phyloP scores from a whole-genome alignment of 2,797 vertebrate species.

The Tragelaphus eurycerus region DNA sequence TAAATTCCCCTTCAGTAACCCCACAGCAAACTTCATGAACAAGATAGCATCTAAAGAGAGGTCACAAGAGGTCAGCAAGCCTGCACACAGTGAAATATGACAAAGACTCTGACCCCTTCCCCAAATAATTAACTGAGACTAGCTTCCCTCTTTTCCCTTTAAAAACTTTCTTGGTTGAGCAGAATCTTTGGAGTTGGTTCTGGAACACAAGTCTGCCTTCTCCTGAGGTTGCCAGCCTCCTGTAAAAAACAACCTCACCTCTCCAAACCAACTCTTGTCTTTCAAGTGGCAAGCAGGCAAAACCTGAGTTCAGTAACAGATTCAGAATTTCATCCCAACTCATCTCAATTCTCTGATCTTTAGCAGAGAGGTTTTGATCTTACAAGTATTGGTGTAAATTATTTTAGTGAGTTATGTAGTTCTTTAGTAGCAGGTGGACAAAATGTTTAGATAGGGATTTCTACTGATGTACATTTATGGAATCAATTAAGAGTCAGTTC shows the following conservation, averaged over 20 bases:
- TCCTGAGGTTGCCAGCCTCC: background rate
- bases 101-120: background rate
- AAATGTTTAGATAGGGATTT: slow-evolving; percentile 19
- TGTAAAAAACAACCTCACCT: background rate
- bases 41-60: background rate
- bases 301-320: background rate
- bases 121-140: background rate
- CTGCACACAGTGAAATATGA: background rate
- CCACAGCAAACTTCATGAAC: background rate
- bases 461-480: background rate
- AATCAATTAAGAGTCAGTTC: background rate
- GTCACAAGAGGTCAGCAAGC: background rate
- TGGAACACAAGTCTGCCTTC: background rate
- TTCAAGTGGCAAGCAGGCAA: background rate
- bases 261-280: background rate
- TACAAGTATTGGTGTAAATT: background rate
- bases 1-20: background rate
- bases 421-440: background rate
- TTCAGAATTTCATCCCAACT: background rate
- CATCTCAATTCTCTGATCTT: background rate
- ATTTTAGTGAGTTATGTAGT: background rate
- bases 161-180: background rate
- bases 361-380: background rate
- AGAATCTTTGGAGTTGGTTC: background rate
- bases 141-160: background rate